These are phyloP conservation scores for Globodera ellingtonae DNA, from an alignment of 1,140 invertebrate species.

Conservation along the genomic window DNA sequence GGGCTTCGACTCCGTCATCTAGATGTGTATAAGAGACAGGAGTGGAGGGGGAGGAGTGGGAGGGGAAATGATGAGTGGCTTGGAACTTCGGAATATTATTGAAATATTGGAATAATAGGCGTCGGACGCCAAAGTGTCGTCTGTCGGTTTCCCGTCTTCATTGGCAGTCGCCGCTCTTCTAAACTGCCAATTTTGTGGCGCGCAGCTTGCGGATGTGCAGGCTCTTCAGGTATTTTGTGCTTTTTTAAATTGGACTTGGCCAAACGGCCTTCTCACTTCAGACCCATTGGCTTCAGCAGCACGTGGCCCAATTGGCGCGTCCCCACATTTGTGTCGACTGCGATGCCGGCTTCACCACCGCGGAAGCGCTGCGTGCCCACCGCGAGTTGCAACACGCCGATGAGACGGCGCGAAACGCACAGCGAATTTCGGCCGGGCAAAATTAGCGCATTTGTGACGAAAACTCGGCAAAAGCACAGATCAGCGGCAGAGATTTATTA, in stretches of 20 bases:
- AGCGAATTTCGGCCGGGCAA: neutral
- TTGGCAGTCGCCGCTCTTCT: constrained; percentile 11
- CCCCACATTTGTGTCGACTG: constrained; percentile 48
- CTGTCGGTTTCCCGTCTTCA: neutral
- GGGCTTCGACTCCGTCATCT: constrained; percentile 4
- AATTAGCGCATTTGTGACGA: neutral
- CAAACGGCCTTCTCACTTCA: constrained; percentile 33
- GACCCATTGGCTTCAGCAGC: constrained; percentile 42
- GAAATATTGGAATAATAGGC: neutral
- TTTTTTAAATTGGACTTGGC: neutral
- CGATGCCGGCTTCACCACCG: constrained; percentile 52
- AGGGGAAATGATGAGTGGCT: no score
- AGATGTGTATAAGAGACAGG: no score
- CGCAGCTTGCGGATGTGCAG: constrained; percentile 18
- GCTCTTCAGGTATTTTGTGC: constrained; percentile 13
- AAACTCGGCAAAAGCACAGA: no score
- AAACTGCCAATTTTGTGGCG: constrained; percentile 29
- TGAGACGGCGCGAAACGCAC: neutral
- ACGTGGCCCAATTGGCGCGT: constrained; percentile 34
- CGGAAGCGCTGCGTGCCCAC: constrained; percentile 30
- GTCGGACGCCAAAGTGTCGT: neutral
- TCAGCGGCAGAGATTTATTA: neutral
- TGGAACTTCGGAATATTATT: no score
- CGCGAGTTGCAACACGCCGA: constrained; percentile 28
- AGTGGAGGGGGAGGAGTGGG: neutral